Conservation (phyloP, 2,797 vertebrate genomes). For the Hypotaenidia okinawae region DNA sequence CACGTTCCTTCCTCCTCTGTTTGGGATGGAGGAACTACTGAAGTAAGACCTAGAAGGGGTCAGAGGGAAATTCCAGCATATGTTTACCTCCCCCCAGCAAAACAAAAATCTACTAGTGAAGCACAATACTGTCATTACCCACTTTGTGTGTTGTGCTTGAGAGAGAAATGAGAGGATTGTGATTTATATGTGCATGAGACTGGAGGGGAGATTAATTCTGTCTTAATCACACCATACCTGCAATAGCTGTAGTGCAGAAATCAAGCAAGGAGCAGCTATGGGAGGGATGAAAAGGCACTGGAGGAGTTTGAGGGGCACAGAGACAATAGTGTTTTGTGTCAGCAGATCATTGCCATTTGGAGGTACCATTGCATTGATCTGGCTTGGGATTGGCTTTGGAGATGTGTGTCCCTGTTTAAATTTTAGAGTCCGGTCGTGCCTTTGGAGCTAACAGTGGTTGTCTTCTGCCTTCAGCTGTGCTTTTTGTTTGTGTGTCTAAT, state of each 20-base stretch:
- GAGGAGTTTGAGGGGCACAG: neutral
- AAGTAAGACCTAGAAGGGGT: neutral
- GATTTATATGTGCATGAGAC: neutral
- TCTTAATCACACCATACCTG: neutral
- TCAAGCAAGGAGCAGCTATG: neutral
- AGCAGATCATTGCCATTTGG: neutral
- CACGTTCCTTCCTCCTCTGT: neutral
- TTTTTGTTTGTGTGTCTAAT: neutral
- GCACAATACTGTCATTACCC: accelerated
- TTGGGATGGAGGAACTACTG: neutral
- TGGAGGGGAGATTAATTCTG: neutral
- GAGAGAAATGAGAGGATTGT: neutral
- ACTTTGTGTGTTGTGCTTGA: neutral
- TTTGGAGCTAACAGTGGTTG: neutral
- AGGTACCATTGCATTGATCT: neutral
- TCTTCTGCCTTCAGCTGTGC: neutral
- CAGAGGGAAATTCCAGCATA: neutral
- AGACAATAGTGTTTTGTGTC: neutral
- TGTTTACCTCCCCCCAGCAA: neutral
- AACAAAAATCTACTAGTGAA: neutral
- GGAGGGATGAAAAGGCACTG: neutral
- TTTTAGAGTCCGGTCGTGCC: neutral
- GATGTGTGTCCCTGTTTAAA: neutral
- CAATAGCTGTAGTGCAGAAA: neutral
- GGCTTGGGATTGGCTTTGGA: neutral